These are phyloP conservation scores for Camponotus fellah DNA, from an alignment of 2,888 invertebrate genomes.

Conservation along the genomic window DNA sequence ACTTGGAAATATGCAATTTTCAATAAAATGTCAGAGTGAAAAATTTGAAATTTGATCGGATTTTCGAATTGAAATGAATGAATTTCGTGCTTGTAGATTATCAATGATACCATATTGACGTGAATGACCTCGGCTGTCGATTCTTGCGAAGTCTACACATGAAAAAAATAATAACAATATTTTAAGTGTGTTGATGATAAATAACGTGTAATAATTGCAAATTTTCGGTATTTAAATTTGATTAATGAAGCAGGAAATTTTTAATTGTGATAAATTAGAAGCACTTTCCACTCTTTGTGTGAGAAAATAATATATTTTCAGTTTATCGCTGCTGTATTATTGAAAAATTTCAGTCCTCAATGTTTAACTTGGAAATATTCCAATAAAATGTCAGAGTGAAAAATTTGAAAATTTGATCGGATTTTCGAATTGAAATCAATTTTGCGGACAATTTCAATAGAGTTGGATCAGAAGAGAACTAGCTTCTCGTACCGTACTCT, in stretches of 20 bases:
- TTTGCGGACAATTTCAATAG: not conserved
- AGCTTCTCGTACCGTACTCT: not conserved
- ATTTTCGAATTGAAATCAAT: not conserved
- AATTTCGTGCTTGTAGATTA: slow-evolving; percentile 52
- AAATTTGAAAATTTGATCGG: not conserved
- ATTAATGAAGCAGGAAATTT: not conserved
- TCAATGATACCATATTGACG: slow-evolving; percentile 33
- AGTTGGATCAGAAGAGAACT: slow-evolving; percentile 5
- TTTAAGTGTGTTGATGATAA: not conserved
- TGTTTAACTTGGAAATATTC: not conserved
- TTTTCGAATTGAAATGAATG: not conserved
- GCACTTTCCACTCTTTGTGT: not conserved
- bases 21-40: not conserved
- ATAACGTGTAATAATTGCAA: not conserved
- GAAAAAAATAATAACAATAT: not conserved
- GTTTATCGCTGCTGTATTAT: not conserved
- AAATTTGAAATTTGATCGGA: not conserved
- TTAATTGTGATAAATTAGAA: not conserved
- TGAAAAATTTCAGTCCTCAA: not conserved
- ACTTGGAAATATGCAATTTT: not conserved
- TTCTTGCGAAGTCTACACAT: slow-evolving; percentile 5
- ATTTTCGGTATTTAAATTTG: not conserved
- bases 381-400: not conserved
- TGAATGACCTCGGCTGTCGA: slow-evolving; percentile 49
- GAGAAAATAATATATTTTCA: not conserved